Evolutionary conservation across 2,797 vertebrate genomes (phyloP).

Genomic region (Rhinogobio ventralis): DNA sequence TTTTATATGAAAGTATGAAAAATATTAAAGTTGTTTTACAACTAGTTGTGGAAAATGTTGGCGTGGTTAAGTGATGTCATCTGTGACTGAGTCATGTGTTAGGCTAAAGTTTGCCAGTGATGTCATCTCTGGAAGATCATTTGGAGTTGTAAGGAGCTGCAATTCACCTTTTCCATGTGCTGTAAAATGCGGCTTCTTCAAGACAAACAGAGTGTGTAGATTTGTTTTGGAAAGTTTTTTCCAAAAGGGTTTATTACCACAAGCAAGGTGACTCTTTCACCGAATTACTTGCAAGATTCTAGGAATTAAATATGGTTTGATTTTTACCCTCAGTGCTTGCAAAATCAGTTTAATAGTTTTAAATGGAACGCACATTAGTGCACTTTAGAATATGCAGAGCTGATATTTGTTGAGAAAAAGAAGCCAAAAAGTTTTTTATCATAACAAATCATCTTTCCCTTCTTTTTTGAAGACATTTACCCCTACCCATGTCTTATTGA

Average conservation of each 20-base stretch:
- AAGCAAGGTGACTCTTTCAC: neutral
- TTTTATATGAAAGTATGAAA: neutral
- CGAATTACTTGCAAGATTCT: neutral
- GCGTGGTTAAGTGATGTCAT: neutral
- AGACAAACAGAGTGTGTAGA: neutral
- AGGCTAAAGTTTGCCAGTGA: neutral
- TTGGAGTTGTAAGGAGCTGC: neutral
- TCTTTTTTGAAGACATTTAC: constrained; percentile 77
- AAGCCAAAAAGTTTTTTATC: neutral
- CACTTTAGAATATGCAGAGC: neutral
- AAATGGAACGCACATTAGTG: neutral
- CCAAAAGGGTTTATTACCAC: neutral
- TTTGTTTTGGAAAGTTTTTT: constrained; percentile 1
- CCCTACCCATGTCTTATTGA: constrained; percentile 84
- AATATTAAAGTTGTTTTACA: neutral
- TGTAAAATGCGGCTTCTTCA: neutral
- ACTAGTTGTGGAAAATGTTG: constrained; percentile 1
- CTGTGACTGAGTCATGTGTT: constrained; percentile 10
- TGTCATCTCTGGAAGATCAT: constrained; percentile 9
- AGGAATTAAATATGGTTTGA: constrained; percentile 1
- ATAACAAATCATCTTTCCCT: constrained; percentile 20
- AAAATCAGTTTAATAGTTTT: neutral
- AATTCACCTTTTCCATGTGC: neutral
- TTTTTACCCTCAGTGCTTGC: neutral
- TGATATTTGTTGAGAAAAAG: neutral